Base-by-base conservation (phyloP, 2,888 invertebrate genomes). In the Ornithoptera priamus region DNA sequence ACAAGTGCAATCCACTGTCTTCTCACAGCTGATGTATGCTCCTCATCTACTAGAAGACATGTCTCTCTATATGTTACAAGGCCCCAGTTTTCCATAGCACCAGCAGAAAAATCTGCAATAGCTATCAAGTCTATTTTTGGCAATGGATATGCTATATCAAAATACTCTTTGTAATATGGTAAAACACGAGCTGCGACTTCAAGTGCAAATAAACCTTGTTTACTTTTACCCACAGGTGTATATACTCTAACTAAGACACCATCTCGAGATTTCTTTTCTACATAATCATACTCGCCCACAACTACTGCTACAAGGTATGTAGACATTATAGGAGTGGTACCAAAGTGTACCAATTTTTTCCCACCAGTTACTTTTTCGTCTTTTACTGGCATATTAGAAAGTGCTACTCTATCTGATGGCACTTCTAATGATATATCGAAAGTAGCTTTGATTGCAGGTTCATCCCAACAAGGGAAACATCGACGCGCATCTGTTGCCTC, bases 41-140 rank as follows among this genome's bases (percentile, higher is more conserved):
- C 94, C 1, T 97, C 96, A 90, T 99, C 99, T 6, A 98, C 97
- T 53, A 99, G 92, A 0, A 99, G 93, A 76, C 97, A 97, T 7
- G 97, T 97, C 86, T 99, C 99, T 72, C 99, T 94, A 82, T 97
- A 98, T n/a, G 97, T 98, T 46, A 98, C 96, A 63, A 96, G 86
- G 3, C 99, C 99, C 99, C 99, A 99, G 88, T 99, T 99, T 88
- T 99, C 99, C 99, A 99, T 99, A 68, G 99, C 99, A 76, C 98
- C 98, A 73, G 97, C 96, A 68, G 97, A 96, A 84, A 99, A 99
- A 85, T 99, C 99, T 4, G 98, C 96, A 81, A 99, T 97, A 15
- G 99, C 99, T 79, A 99, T 97, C 69, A 99, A 94, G 89, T 99
- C 99, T 87, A 99, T 97, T 88, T 99, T 99, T 24, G 99, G 98